These are phyloP conservation scores for Biston stratarius DNA, from an alignment of 2,888 invertebrate genomes.

Conservation along the genomic window DNA sequence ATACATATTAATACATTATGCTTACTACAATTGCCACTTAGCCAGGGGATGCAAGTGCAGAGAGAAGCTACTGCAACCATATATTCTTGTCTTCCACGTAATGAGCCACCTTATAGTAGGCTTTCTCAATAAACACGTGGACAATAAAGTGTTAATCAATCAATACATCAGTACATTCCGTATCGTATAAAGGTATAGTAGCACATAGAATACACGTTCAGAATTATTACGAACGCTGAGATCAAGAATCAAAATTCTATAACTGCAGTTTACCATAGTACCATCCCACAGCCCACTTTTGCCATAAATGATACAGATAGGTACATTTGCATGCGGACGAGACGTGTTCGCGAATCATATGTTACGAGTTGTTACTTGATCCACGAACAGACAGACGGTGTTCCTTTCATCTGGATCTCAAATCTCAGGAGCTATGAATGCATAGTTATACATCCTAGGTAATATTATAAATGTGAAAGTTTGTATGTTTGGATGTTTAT, in stretches of 20 bases:
- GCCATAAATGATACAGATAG: slow-evolving; percentile 66
- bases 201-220: not conserved
- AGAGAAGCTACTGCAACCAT: too few species aligned
- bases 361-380: slow-evolving; percentile 52
- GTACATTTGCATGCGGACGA: slow-evolving; percentile 61
- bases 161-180: too few species aligned
- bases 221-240: not conserved
- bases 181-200: too few species aligned
- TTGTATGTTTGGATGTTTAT: too few species aligned
- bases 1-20: too few species aligned
- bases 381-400: slow-evolving; percentile 8
- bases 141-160: too few species aligned
- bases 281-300: slow-evolving; percentile 40
- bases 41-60: too few species aligned
- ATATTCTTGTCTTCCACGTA: too few species aligned
- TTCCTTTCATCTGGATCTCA: slow-evolving; percentile 18
- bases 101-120: too few species aligned
- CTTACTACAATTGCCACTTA: too few species aligned
- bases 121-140: too few species aligned
- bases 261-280: slow-evolving; percentile 41
- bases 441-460: not conserved
- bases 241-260: slow-evolving; percentile 19
- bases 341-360: slow-evolving; percentile 67
- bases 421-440: slow-evolving; percentile 15
- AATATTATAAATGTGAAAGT: not conserved